Base-by-base conservation (phyloP, 2,888 invertebrate species). In the Meandrusa payeni region DNA sequence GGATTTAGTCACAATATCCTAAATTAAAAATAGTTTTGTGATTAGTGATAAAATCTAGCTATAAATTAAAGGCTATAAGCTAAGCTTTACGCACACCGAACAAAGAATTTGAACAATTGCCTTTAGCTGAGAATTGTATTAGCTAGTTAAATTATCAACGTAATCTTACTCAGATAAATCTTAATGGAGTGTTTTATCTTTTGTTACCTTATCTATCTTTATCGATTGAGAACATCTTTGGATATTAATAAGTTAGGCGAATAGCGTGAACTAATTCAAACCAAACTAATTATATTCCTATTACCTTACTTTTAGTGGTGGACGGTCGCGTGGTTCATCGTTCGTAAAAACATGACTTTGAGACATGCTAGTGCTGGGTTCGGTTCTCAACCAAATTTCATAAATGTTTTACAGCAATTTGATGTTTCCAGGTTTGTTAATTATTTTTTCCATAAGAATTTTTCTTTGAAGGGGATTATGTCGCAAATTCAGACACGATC, bases 101-200 rank as follows among this genome's bases (percentile, higher is more conserved):
- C 27, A 44, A 44, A 44, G 44, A 39, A 44, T 43, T 27, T 33
- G 22, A 44, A 39, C 44, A 27, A 44, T 38, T 44, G 43, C 20
- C 33, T 32, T 19, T 27, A 33, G 22, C 33, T 23, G 32, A 32
- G 20, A 38, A 44, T 32, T 44, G 20, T 31, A 33, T 44, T 28
- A 22, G 13, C 26, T 38, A 22, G 15, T 27, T 33, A 19, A 20
- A 32, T 28, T 44, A 44, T 44, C 44, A 28, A n/a, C 22, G 5
- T 39, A 44, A 44, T 44, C 44, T 44, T 28, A 22, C n/a, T 17
- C 23, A 39, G 39, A 45, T 39, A 45, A 39, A 39, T 45, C 39
- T 45, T 45, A 34, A 45, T 39, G 44, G 39, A 39, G 38, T 45
- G 34, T 45, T 39, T 39, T 39, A 45, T 45, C 39, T 39, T 28